Percentiles rank a stretch among this genome's conserved stretches.
Evolutionary conservation across 2,797 vertebrate species (phyloP).

Genomic region (Siniperca scherzeri): DNA sequence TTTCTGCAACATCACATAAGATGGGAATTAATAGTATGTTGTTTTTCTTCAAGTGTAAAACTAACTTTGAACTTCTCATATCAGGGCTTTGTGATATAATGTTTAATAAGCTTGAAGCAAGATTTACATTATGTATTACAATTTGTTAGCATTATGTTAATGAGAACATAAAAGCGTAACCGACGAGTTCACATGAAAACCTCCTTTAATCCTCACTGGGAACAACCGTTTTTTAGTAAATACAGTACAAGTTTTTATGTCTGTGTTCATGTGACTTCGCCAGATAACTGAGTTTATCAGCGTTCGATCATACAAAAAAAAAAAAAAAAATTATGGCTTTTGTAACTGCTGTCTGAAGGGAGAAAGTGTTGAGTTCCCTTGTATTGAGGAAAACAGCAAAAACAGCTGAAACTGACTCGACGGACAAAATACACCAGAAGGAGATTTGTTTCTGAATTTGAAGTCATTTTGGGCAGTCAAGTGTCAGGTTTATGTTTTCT

Average conservation of each 20-base stretch:
- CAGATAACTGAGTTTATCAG: neutral
- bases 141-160: constrained; percentile 12
- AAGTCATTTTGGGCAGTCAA: constrained; percentile 19
- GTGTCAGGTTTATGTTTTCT: constrained; percentile 5
- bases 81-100: neutral
- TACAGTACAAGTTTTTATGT: constrained; percentile 7
- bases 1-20: constrained; percentile 35
- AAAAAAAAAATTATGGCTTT: constrained; percentile 31
- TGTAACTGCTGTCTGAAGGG: constrained; percentile 21
- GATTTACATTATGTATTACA: neutral
- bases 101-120: neutral
- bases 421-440: neutral
- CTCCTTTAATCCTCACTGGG: neutral
- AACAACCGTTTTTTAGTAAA: neutral
- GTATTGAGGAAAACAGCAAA: constrained; percentile 4
- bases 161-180: neutral
- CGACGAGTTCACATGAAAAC: neutral
- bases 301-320: neutral
- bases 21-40: constrained; percentile 1
- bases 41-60: constrained; percentile 20
- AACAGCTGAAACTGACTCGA: neutral
- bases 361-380: constrained; percentile 20
- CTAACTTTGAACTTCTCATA: neutral
- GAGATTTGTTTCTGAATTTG: neutral
- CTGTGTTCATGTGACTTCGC: neutral